A percentile compares a stretch with the other conserved stretches of the same genome.
Evolutionary conservation across 2,888 invertebrate genomes (phyloP).

Genomic region (Chrysolina haemoptera): DNA sequence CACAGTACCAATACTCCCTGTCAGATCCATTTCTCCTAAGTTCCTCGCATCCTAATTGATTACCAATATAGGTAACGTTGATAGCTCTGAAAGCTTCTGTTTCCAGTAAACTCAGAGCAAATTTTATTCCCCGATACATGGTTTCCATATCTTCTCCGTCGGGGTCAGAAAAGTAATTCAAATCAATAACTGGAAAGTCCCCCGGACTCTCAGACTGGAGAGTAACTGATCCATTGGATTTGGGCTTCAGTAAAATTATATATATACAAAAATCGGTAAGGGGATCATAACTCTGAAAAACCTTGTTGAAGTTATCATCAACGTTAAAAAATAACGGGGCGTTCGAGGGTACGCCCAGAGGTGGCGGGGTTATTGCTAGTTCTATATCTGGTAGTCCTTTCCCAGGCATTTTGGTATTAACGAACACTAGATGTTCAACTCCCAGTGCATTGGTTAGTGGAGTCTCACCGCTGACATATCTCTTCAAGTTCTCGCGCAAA

Average conservation of each 20-base stretch:
- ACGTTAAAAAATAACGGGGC: slow-evolving; percentile 15
- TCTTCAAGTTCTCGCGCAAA: slow-evolving; percentile 25
- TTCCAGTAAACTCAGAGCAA: slow-evolving; percentile 49
- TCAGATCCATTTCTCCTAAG: slow-evolving; percentile 68
- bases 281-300: slow-evolving; percentile 30
- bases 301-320: background rate
- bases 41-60: slow-evolving; percentile 53
- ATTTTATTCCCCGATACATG: slow-evolving; percentile 74
- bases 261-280: slow-evolving; percentile 44
- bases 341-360: slow-evolving; percentile 54
- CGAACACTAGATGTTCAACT: slow-evolving; percentile 29
- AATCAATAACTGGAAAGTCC: slow-evolving; percentile 60
- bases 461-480: slow-evolving; percentile 26
- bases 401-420: slow-evolving; percentile 38
- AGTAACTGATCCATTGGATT: slow-evolving; percentile 57
- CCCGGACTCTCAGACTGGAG: slow-evolving; percentile 58
- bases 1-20: slow-evolving; percentile 71
- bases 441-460: slow-evolving; percentile 27
- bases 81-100: slow-evolving; percentile 76
- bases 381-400: slow-evolving; percentile 54
- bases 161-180: slow-evolving; percentile 54
- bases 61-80: slow-evolving; percentile 71
- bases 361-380: slow-evolving; percentile 68
- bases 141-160: slow-evolving; percentile 75
- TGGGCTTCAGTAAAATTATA: slow-evolving; percentile 56